Conservation (phyloP, 2,113 vertebrate genomes). For the Trematomus loennbergii region DNA sequence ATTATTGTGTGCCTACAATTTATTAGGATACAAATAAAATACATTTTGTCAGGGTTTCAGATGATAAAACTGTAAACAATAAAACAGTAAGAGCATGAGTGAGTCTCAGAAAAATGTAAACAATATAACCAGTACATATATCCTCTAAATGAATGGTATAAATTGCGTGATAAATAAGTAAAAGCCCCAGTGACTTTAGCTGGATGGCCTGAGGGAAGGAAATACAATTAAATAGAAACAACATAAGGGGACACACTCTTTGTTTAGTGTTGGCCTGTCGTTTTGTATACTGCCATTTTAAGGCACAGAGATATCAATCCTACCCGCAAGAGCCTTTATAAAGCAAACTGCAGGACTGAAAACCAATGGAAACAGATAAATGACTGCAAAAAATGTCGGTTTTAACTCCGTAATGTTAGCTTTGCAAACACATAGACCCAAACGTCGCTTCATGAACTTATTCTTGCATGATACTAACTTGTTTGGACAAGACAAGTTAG, state of each 20-base stretch:
- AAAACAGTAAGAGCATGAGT: too few relatives aligned
- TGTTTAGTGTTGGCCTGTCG: background rate
- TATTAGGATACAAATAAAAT: too few relatives aligned
- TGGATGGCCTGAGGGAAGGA: too few relatives aligned
- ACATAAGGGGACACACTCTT: background rate
- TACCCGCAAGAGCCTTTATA: background rate
- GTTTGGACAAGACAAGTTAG: background rate
- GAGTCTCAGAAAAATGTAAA: background rate
- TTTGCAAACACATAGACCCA: background rate
- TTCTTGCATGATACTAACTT: background rate
- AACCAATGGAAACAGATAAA: background rate
- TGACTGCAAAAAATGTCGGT: background rate
- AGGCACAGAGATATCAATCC: background rate
- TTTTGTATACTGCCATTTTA: slow-evolving; percentile 1
- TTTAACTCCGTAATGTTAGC: background rate
- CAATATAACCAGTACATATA: background rate
- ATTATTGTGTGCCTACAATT: too few relatives aligned
- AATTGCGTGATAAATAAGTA: background rate
- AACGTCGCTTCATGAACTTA: background rate
- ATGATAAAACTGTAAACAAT: too few relatives aligned
- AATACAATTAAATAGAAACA: too few relatives aligned
- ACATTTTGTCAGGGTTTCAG: too few relatives aligned
- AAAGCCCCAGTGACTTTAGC: too few relatives aligned
- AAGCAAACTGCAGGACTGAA: background rate
- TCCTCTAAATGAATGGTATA: too few relatives aligned